phyloP scores from a whole-genome alignment of 1,140 invertebrate species.

The Zaprionus capensis region DNA sequence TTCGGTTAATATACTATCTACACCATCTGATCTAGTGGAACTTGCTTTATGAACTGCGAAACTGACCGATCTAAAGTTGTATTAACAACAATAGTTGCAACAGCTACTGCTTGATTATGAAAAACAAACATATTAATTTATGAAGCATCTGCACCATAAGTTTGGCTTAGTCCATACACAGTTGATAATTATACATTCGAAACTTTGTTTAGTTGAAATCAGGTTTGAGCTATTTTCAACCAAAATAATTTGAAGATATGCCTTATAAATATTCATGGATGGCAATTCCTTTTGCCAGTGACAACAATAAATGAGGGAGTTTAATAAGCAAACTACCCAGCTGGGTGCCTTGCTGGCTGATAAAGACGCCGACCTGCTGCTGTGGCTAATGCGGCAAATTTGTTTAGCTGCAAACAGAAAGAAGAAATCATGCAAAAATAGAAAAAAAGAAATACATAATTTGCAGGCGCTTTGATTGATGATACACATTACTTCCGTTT shows the following conservation, averaged over 20 bases:
- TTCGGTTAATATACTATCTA: slow-evolving; percentile 35
- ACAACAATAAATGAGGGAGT: slow-evolving; percentile 37
- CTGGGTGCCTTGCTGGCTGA: background rate
- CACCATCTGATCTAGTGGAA: background rate
- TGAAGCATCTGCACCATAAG: background rate
- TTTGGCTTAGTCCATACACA: slow-evolving; percentile 8
- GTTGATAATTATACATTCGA: slow-evolving; percentile 18
- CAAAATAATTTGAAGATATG: slow-evolving; percentile 21
- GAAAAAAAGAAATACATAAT: slow-evolving; percentile 38
- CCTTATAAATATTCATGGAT: slow-evolving; percentile 36
- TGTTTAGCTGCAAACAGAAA: slow-evolving; percentile 30
- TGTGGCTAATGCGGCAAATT: slow-evolving; percentile 60
- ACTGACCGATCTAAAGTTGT: slow-evolving; percentile 12
- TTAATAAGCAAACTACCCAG: background rate
- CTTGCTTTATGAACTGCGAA: slow-evolving; percentile 1
- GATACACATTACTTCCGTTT: slow-evolving; percentile 71
- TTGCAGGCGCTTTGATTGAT: slow-evolving; percentile 63
- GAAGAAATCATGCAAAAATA: slow-evolving; percentile 11
- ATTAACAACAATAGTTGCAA: slow-evolving; percentile 5
- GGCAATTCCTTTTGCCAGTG: slow-evolving; percentile 22
- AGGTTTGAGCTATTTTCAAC: slow-evolving; percentile 37
- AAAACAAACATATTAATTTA: slow-evolving; percentile 32
- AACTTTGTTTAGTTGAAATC: slow-evolving; percentile 26
- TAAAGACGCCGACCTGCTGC: slow-evolving; percentile 1
- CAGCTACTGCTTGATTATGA: slow-evolving; percentile 41